Evolutionary conservation across 30 jellyfish, hydroid and myxozoan genomes (phyloP).

Genomic region (Aurelia aurita complex sp. Pacific): DNA sequence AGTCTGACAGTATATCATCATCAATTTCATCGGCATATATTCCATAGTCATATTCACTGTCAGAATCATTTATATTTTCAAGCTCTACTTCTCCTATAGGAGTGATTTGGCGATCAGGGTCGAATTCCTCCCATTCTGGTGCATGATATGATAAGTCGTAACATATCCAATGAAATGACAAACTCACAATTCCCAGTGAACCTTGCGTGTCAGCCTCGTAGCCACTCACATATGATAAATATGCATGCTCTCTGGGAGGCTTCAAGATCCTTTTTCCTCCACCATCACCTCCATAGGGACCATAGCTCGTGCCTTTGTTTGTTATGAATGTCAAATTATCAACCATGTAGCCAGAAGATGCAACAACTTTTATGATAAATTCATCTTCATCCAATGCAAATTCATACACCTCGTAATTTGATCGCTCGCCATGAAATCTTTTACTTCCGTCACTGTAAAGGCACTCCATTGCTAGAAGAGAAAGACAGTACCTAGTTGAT

Average conservation of each 20-base stretch:
- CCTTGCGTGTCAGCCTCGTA: constrained; percentile 60
- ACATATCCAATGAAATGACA: constrained; percentile 38
- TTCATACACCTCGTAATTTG: constrained; percentile 45
- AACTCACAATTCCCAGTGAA: constrained; percentile 46
- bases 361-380: constrained; percentile 37
- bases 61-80: no score
- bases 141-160: background rate
- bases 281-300: constrained; percentile 91
- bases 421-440: constrained; percentile 42
- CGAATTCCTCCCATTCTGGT: no score
- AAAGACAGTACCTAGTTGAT: background rate
- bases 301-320: constrained; percentile 51
- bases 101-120: no score
- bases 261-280: constrained; percentile 45
- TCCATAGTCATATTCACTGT: no score
- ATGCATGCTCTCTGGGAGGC: constrained; percentile 34
- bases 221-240: constrained; percentile 44
- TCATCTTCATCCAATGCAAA: constrained; percentile 61
- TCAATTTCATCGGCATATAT: no score
- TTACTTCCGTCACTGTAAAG: constrained; percentile 39
- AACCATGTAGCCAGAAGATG: constrained; percentile 64
- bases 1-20: no score
- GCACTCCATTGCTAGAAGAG: constrained; percentile 45
- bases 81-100: no score
- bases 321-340: constrained; percentile 68